Conservation (phyloP, 1,140 invertebrate genomes). For the Platorchestia sp. region DNA sequence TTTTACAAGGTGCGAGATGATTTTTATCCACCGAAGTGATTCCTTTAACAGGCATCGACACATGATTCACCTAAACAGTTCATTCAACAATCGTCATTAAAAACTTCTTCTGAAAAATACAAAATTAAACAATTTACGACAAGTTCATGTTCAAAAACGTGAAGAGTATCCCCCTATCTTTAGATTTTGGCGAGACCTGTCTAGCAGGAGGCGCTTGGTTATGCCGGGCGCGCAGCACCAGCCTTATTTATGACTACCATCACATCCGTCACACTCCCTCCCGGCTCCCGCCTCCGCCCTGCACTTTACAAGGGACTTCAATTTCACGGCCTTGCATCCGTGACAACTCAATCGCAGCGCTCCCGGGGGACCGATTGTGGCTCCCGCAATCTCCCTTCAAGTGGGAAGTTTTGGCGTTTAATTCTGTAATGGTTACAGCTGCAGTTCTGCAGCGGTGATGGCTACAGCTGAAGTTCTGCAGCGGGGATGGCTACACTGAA, state of each 20-base stretch:
- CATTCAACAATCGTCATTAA: background rate
- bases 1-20: no score
- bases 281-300: no score
- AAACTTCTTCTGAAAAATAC: background rate
- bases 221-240: background rate
- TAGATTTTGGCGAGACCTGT: background rate
- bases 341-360: background rate
- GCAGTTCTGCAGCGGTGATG: background rate
- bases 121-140: background rate
- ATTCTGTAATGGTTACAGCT: background rate
- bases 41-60: no score
- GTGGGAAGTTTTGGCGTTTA: background rate
- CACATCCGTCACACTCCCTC: background rate
- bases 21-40: no score
- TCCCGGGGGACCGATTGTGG: background rate
- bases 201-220: background rate
- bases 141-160: background rate
- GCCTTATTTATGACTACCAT: background rate
- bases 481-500: background rate
- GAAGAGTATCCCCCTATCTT: background rate
- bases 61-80: background rate
- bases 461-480: background rate
- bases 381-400: background rate
- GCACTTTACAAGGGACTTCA: background rate
- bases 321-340: background rate